phyloP scores from a whole-genome alignment of 2,113 vertebrate genomes.

The Plotosus lineatus region DNA sequence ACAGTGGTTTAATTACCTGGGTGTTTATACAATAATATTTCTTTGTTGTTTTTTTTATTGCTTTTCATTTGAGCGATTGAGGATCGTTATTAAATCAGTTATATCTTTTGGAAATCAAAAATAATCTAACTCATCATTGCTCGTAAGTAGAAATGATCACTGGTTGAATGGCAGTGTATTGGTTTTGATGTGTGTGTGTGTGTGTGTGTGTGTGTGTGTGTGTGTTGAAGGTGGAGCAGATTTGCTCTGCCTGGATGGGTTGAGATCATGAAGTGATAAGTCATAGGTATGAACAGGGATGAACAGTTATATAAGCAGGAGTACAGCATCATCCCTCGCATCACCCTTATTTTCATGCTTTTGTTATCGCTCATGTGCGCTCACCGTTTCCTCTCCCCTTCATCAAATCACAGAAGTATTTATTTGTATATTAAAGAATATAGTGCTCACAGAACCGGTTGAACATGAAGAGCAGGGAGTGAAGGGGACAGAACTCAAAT shows the following conservation, averaged over 20 bases:
- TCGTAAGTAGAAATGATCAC: not conserved
- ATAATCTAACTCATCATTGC: not conserved
- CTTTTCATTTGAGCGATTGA: not conserved
- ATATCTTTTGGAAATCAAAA: not conserved
- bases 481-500: conserved; percentile 34
- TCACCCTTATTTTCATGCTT: not conserved
- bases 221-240: not conserved
- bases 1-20: not conserved
- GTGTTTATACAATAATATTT: conserved; percentile 3
- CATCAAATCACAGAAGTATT: conserved; percentile 15
- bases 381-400: conserved; percentile 3
- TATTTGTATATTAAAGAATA: conserved; percentile 5
- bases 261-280: conserved; percentile 48
- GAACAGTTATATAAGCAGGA: conserved; percentile 68
- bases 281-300: conserved; percentile 35
- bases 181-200: not conserved
- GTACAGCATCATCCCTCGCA: conserved; percentile 64
- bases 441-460: conserved; percentile 23
- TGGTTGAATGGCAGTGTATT: not conserved
- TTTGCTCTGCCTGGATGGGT: conserved; percentile 38
- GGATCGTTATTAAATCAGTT: not conserved
- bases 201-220: conserved; percentile 34
- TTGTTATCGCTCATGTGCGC: not conserved
- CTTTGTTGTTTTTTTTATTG: not conserved
- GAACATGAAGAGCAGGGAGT: conserved; percentile 12